A percentile compares a stretch with the other conserved stretches of the same genome.
Evolutionary conservation across 2,888 invertebrate species (phyloP).

Genomic region (Diploptera punctata): DNA sequence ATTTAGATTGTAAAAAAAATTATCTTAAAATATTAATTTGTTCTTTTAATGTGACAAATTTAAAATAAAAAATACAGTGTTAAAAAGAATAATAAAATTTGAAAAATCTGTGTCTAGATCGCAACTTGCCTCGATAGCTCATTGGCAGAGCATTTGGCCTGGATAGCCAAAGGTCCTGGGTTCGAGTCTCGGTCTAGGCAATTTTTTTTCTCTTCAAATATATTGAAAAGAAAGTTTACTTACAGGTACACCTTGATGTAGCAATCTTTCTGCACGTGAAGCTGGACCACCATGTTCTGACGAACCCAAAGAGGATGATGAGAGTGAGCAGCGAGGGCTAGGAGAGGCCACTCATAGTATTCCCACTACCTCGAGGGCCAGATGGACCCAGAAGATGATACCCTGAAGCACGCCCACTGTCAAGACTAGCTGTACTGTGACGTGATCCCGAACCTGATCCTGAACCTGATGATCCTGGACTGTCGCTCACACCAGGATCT

Average conservation of each 20-base stretch:
- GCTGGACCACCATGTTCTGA: slow-evolving; percentile 62
- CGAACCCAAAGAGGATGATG: slow-evolving; percentile 79
- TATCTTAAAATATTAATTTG: no score
- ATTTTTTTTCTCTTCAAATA: no score
- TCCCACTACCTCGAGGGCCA: slow-evolving; percentile 49
- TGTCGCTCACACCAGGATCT: slow-evolving; percentile 93
- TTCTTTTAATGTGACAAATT: no score
- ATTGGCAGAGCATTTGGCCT: no score
- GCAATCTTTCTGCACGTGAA: slow-evolving; percentile 72
- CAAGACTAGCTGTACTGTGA: slow-evolving; percentile 88
- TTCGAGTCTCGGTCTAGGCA: no score
- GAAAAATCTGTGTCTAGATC: no score
- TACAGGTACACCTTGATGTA: slow-evolving; percentile 76
- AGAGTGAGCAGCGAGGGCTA: slow-evolving; percentile 74
- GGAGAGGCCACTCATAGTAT: slow-evolving; percentile 51
- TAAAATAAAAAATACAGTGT: no score
- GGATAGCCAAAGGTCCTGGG: no score
- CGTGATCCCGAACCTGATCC: slow-evolving; percentile 87
- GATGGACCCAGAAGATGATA: slow-evolving; percentile 58
- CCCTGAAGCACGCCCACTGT: slow-evolving; percentile 90
- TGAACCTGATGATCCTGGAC: slow-evolving; percentile 88
- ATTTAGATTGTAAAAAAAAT: no score
- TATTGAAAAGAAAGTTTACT: slow-evolving; percentile 52
- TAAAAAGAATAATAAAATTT: no score
- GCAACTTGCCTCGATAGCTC: no score